Conservation (phyloP, 2,888 invertebrate species). For the Petrophora chlorosata region DNA sequence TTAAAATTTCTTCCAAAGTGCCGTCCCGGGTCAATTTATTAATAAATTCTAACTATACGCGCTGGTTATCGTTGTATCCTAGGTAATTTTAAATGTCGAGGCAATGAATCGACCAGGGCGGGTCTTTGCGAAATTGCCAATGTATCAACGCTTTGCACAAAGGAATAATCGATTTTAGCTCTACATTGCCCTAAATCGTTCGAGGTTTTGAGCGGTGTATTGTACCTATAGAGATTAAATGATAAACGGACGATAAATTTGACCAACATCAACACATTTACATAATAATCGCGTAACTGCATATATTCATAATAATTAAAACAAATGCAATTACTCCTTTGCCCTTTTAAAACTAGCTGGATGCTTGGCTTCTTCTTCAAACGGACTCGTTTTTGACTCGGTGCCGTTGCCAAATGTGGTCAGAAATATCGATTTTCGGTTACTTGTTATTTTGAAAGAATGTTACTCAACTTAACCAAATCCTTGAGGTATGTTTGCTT, state of each 20-base stretch:
- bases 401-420: neutral
- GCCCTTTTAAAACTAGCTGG: too few relatives aligned
- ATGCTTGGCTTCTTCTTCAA: too few relatives aligned
- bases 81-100: constrained; percentile 20
- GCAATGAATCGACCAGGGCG: constrained; percentile 19
- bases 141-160: constrained; percentile 22
- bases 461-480: constrained; percentile 17
- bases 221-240: too few relatives aligned
- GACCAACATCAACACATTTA: too few relatives aligned
- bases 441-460: constrained; percentile 17
- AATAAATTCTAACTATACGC: neutral
- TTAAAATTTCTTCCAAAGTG: too few relatives aligned
- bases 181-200: constrained; percentile 7
- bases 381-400: constrained; percentile 6
- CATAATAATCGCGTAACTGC: too few relatives aligned
- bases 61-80: neutral
- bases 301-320: too few relatives aligned
- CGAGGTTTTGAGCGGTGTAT: too few relatives aligned
- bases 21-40: too few relatives aligned
- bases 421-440: constrained; percentile 10
- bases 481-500: constrained; percentile 29
- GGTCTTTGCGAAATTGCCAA: constrained; percentile 16
- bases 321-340: too few relatives aligned
- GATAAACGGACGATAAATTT: too few relatives aligned
- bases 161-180: constrained; percentile 9